phyloP scores from a whole-genome alignment of 2,888 invertebrate genomes.

The Drepanosiphum platanoidis region DNA sequence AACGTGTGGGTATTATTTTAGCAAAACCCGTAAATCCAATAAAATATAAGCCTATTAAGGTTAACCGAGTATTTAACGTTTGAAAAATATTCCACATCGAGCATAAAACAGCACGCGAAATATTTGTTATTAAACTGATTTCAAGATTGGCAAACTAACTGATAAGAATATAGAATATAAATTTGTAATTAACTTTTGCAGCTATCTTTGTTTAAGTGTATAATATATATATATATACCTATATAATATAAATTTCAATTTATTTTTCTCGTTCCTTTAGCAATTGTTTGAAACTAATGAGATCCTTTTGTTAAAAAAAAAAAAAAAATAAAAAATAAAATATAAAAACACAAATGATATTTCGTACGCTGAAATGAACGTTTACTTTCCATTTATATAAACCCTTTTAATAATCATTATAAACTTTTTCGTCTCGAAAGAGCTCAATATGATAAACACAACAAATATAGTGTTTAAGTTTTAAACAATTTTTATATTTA shows the following conservation, averaged over 20 bases:
- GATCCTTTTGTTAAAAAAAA: conserved; percentile 29
- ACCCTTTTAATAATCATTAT: conserved; percentile 42
- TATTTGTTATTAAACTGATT: conserved; percentile 26
- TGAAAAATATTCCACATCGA: neutral
- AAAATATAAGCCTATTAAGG: neutral
- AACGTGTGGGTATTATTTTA: neutral
- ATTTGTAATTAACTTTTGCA: conserved; percentile 41
- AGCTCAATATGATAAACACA: conserved; percentile 6
- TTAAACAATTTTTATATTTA: conserved; percentile 18
- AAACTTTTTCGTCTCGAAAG: conserved; percentile 4
- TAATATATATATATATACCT: neutral
- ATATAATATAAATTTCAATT: conserved; percentile 36
- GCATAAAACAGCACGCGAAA: neutral
- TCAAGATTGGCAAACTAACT: conserved; percentile 7
- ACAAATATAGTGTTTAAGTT: conserved; percentile 6
- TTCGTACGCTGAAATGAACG: conserved; percentile 44
- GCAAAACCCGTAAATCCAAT: neutral
- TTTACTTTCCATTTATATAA: conserved; percentile 39
- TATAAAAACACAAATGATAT: conserved; percentile 20
- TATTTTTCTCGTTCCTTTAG: conserved; percentile 28
- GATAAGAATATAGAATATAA: conserved; percentile 39
- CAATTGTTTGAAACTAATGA: conserved; percentile 50
- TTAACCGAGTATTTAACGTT: neutral
- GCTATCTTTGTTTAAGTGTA: conserved; percentile 12
- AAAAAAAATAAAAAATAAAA: neutral